Conservation (phyloP, 2,888 invertebrate species). For the Trachelus stipa region DNA sequence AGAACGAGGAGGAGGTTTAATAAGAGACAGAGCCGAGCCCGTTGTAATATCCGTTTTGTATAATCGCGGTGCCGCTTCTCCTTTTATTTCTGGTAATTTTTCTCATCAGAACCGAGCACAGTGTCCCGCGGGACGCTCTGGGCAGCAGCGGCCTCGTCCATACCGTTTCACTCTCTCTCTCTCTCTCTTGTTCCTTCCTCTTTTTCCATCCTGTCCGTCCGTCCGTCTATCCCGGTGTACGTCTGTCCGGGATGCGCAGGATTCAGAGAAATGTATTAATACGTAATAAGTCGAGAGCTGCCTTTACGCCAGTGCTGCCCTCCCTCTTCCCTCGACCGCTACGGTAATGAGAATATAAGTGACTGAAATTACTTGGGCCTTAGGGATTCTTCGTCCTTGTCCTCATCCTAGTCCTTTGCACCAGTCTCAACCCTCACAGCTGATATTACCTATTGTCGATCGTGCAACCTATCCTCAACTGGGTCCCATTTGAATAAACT, state of each 20-base stretch:
- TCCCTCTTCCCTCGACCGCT: slow-evolving; percentile 10
- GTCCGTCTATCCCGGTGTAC: slow-evolving; percentile 24
- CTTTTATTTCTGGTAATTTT: slow-evolving; percentile 58
- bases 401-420: background rate
- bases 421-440: background rate
- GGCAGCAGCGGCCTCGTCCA: slow-evolving; percentile 41
- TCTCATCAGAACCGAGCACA: slow-evolving; percentile 50
- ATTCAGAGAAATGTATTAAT: slow-evolving; percentile 61
- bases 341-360: slow-evolving; percentile 28
- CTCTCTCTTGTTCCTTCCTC: slow-evolving; percentile 25
- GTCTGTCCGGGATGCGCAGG: slow-evolving; percentile 48
- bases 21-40: slow-evolving; percentile 44
- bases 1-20: slow-evolving; percentile 39
- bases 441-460: slow-evolving; percentile 7
- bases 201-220: slow-evolving; percentile 34
- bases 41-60: slow-evolving; percentile 55
- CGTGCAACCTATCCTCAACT: background rate
- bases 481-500: background rate
- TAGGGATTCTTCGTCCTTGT: background rate
- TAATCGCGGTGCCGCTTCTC: slow-evolving; percentile 49
- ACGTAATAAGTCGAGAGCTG: slow-evolving; percentile 54
- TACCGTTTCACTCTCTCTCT: slow-evolving; percentile 22
- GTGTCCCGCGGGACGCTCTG: slow-evolving; percentile 55
- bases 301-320: slow-evolving; percentile 36
- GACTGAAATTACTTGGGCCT: slow-evolving; percentile 23